A percentile compares a stretch with the other conserved stretches of the same genome.
Conservation (phyloP, 2,888 invertebrate species). For the Congeria kusceri region DNA sequence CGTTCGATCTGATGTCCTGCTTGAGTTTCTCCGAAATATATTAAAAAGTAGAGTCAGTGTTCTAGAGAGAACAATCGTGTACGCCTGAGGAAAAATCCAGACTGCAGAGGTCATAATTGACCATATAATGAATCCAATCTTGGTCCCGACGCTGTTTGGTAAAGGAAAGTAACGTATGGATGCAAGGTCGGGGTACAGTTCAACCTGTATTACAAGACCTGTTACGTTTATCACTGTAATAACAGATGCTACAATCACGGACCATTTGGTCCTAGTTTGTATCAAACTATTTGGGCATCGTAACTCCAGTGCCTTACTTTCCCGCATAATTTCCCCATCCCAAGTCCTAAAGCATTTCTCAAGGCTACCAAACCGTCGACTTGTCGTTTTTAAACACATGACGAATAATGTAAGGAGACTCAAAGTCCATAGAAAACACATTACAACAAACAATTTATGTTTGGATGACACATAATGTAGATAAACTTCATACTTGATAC, state of each 20-base stretch:
- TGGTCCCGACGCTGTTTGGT: background rate
- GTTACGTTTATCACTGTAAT: background rate
- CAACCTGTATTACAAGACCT: slow-evolving; percentile 4
- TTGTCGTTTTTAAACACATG: slow-evolving; percentile 21
- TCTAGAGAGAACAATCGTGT: background rate
- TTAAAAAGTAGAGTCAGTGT: slow-evolving; percentile 9
- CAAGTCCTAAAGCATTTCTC: slow-evolving; percentile 16
- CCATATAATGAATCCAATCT: background rate
- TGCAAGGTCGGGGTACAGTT: background rate
- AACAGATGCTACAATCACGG: background rate
- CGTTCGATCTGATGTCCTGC: background rate
- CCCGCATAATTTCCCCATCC: slow-evolving; percentile 23
- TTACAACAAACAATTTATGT: background rate
- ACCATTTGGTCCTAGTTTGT: background rate
- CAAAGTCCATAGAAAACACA: slow-evolving; percentile 7
- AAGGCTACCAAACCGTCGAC: slow-evolving; percentile 15
- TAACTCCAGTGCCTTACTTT: slow-evolving; percentile 19
- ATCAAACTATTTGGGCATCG: slow-evolving; percentile 5
- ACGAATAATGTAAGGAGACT: background rate
- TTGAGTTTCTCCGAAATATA: background rate
- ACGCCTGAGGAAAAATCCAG: slow-evolving; percentile 9
- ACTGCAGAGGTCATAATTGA: background rate
- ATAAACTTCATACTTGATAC: background rate
- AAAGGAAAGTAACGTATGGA: slow-evolving; percentile 10
- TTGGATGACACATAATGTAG: slow-evolving; percentile 20